Base-by-base conservation (phyloP, 2,888 invertebrate genomes). In the Lysandra bellargus region DNA sequence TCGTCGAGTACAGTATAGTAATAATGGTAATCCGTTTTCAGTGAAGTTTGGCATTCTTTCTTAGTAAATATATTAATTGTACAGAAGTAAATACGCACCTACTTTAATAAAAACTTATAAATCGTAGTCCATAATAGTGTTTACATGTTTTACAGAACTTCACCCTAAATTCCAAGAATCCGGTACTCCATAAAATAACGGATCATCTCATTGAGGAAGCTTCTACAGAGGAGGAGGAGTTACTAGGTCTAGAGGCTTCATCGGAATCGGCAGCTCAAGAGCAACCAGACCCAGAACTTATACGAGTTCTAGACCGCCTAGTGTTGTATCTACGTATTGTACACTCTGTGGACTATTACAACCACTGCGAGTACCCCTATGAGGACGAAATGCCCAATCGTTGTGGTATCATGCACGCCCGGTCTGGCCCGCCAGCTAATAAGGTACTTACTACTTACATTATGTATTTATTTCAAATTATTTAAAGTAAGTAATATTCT, bases 331-430 rank as follows among this genome's bases (percentile, higher is more conserved):
- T 99, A 85, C 96, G 99, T 78, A 96, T 99, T 75, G 99, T 99
- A 0, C 99, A 99, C 91, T 99, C 99, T 0, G 98, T 99, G 79
- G 99, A 99, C 91, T 99, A 98, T 90, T 99, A 99, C 93, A 99
- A 99, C 92, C 99, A 99, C 87, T 99, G 98, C 87, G 99, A 99
- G 88, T 99, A 99, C 92, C 99, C 99, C 0, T 99, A 99, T 86
- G 99, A 99, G 91, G 99, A 99, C 89, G 99, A 99, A 91, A 99
- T 99, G 99, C 99, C 99, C 0, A 99, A 99, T 91, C 96, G 99
- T 61, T 99, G 99, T 91, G 99, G 99, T 12, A 99, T 99, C 84
- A 98, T 99, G 95, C 99, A 99, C 88, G 99, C 99, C 0, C 96
- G 99, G 77, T 99, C 99, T 2, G 97, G 97, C 12, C 96, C 98